Conservation (phyloP, 2,797 vertebrate species). For the Danio choprae region DNA sequence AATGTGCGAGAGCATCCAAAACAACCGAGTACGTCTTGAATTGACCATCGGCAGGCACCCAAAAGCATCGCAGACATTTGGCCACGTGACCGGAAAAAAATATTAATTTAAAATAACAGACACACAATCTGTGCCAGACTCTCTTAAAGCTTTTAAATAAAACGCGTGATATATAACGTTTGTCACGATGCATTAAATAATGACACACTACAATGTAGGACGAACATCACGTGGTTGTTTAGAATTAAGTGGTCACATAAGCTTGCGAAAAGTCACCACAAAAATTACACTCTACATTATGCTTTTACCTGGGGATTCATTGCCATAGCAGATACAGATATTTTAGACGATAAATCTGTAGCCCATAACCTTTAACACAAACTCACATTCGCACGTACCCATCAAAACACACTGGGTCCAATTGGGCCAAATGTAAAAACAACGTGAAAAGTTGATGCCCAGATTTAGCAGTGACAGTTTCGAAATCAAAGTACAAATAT, state of each 20-base stretch:
- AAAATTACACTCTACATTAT: slow-evolving; percentile 14
- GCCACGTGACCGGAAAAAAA: slow-evolving; percentile 62
- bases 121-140: not conserved
- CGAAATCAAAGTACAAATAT: not conserved
- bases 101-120: slow-evolving; percentile 53
- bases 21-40: slow-evolving; percentile 1
- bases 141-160: not conserved
- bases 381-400: not conserved
- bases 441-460: slow-evolving; percentile 16
- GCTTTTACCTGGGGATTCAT: not conserved
- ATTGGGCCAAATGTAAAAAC: slow-evolving; percentile 22
- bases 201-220: too few relatives aligned
- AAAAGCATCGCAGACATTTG: slow-evolving; percentile 28
- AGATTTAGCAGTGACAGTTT: not conserved
- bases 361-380: not conserved
- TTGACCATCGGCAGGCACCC: slow-evolving; percentile 21
- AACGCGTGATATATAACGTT: not conserved
- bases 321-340: not conserved
- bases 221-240: not conserved
- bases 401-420: slow-evolving; percentile 30
- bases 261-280: not conserved
- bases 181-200: not conserved
- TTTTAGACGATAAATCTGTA: not conserved
- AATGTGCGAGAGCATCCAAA: not conserved
- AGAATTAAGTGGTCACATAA: not conserved